phyloP scores from a whole-genome alignment of 2,797 vertebrate genomes.

The Smutsia temminckii region DNA sequence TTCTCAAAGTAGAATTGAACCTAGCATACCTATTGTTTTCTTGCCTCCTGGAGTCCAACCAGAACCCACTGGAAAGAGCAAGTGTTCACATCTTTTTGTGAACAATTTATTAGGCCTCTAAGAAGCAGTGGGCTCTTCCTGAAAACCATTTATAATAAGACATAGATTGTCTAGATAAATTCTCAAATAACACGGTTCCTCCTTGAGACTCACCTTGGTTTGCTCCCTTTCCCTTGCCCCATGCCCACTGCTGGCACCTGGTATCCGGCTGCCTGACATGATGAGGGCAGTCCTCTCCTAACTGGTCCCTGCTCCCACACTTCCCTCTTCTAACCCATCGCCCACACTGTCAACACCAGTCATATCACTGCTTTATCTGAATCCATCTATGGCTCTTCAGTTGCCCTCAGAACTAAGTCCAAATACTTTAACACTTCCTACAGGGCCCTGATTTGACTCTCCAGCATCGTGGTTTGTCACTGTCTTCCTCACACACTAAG shows the following conservation, averaged over 20 bases:
- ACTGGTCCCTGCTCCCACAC: not conserved
- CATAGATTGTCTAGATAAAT: not conserved
- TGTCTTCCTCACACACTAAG: not conserved
- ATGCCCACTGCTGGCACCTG: not conserved
- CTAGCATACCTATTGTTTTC: not conserved
- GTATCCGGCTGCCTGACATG: not conserved
- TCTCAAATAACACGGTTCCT: not conserved
- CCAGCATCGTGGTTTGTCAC: not conserved
- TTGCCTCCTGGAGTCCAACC: not conserved
- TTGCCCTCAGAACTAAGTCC: not conserved
- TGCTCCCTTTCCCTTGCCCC: not conserved
- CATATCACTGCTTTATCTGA: not conserved
- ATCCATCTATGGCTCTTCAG: not conserved
- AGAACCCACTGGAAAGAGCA: not conserved
- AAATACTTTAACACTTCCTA: not conserved
- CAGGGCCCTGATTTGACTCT: not conserved
- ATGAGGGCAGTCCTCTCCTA: not conserved
- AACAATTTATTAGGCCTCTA: not conserved
- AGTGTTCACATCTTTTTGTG: slow-evolving; percentile 5
- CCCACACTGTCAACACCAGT: not conserved
- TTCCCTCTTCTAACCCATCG: not conserved
- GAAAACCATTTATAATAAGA: not conserved
- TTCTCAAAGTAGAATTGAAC: not conserved
- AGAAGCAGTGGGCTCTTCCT: not conserved
- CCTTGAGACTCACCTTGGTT: not conserved